A percentile compares a stretch with the other conserved stretches of the same genome.
phyloP scores from a whole-genome alignment of 2,113 vertebrate genomes.

The Leptocoma aspasia region DNA sequence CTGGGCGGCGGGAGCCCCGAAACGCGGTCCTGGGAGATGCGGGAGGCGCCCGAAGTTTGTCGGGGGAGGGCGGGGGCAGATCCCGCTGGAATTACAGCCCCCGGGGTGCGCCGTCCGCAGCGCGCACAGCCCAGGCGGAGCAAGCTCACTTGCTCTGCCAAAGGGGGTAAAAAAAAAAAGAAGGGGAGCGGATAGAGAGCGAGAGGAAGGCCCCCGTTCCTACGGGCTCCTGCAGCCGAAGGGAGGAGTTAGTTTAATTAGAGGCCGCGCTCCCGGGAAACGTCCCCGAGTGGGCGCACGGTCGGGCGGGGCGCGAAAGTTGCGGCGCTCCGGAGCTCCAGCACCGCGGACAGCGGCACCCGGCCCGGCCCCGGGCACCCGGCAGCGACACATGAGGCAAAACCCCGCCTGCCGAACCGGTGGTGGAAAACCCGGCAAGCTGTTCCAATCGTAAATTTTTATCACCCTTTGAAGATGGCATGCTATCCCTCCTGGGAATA shows the following conservation, averaged over 20 bases:
- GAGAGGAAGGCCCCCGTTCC: neutral
- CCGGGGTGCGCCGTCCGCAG: neutral
- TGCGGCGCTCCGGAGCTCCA: neutral
- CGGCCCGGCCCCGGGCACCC: fast-evolving
- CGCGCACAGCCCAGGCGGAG: neutral
- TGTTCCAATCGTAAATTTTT: neutral
- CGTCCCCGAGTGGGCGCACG: neutral
- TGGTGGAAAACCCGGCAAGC: neutral
- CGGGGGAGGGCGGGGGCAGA: neutral
- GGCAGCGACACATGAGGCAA: fast-evolving
- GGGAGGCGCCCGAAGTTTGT: neutral
- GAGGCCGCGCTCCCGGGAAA: neutral
- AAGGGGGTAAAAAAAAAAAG: neutral
- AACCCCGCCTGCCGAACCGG: fast-evolving
- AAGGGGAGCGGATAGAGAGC: neutral
- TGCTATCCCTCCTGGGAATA: neutral
- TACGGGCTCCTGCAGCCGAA: neutral
- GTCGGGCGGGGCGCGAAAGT: neutral
- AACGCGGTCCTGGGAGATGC: neutral
- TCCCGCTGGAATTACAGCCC: neutral
- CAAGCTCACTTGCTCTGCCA: neutral
- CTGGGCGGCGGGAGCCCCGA: neutral
- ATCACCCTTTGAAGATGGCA: neutral
- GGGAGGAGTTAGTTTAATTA: neutral
- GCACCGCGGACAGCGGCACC: conserved; percentile 38